phyloP scores from a whole-genome alignment of 2,888 invertebrate species.

The Thalpophila matura region DNA sequence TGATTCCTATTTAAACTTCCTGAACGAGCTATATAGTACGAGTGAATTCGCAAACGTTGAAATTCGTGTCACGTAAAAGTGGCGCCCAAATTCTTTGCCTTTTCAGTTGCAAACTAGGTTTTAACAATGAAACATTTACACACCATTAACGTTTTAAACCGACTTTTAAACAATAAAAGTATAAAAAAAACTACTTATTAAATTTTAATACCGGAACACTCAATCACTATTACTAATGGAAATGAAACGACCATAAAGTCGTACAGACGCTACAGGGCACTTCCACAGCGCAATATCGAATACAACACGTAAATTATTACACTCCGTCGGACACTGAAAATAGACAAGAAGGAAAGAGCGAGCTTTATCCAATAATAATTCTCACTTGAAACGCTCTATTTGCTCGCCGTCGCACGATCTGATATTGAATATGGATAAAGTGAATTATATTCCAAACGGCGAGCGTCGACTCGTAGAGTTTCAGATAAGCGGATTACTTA shows the following conservation, averaged over 20 bases:
- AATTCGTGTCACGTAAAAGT: slow-evolving; percentile 69
- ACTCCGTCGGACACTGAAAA: slow-evolving; percentile 83
- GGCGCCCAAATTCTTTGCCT: slow-evolving; percentile 68
- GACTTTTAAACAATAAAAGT: no score
- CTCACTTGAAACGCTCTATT: slow-evolving; percentile 89
- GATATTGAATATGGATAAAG: slow-evolving; percentile 90
- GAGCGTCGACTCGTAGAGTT: slow-evolving; percentile 83
- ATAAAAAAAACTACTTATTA: no score
- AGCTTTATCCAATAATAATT: slow-evolving; percentile 89
- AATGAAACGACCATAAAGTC: slow-evolving; percentile 41
- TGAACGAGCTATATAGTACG: slow-evolving; percentile 47
- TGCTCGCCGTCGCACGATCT: slow-evolving; percentile 87
- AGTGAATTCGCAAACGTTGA: slow-evolving; percentile 51
- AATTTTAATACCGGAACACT: not conserved
- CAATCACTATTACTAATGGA: slow-evolving; percentile 7
- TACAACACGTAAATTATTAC: slow-evolving; percentile 85
- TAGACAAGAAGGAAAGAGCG: slow-evolving; percentile 84
- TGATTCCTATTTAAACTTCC: slow-evolving; percentile 38
- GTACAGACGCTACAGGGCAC: slow-evolving; percentile 65
- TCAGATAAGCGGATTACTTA: slow-evolving; percentile 88
- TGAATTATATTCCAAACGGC: slow-evolving; percentile 88
- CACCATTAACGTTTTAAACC: no score
- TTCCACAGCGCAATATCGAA: slow-evolving; percentile 77
- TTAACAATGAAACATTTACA: slow-evolving; percentile 13
- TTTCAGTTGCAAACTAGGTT: slow-evolving; percentile 37